These are phyloP conservation scores for Thermophis baileyi DNA, from an alignment of 2,113 vertebrate species.

Conservation along the genomic window DNA sequence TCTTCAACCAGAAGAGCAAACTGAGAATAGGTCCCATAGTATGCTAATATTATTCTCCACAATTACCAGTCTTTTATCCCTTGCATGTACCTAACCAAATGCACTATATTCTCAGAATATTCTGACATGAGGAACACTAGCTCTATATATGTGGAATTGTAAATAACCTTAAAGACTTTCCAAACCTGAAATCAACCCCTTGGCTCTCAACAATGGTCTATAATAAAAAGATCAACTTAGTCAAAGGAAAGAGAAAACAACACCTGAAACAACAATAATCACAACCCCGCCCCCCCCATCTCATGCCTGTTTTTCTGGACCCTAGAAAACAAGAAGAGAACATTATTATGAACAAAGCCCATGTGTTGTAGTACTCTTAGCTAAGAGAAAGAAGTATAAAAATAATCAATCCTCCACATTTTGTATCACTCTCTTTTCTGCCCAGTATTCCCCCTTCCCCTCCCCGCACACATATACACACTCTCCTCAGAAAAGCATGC, in stretches of 20 bases:
- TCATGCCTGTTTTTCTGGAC: neutral
- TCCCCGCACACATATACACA: too few relatives aligned
- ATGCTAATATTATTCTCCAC: neutral
- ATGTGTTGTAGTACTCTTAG: neutral
- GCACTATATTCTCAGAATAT: neutral
- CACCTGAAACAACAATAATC: neutral
- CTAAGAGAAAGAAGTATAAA: constrained; percentile 14
- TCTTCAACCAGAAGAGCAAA: neutral
- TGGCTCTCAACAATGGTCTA: neutral
- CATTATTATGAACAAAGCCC: neutral
- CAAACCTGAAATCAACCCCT: neutral
- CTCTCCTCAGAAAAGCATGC: neutral
- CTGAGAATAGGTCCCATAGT: neutral
- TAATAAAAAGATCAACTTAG: neutral
- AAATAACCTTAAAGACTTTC: neutral
- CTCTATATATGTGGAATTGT: neutral
- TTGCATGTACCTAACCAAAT: neutral
- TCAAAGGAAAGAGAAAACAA: neutral
- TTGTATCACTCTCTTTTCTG: neutral
- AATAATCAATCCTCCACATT: neutral
- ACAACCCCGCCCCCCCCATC: neutral
- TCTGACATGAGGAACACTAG: neutral
- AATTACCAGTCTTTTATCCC: neutral
- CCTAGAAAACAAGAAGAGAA: neutral
- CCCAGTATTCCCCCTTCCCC: neutral